A percentile compares a stretch with the other conserved stretches of the same genome.
Evolutionary conservation across 2,888 invertebrate species (phyloP).

Genomic region (Sarcophaga carnaria): DNA sequence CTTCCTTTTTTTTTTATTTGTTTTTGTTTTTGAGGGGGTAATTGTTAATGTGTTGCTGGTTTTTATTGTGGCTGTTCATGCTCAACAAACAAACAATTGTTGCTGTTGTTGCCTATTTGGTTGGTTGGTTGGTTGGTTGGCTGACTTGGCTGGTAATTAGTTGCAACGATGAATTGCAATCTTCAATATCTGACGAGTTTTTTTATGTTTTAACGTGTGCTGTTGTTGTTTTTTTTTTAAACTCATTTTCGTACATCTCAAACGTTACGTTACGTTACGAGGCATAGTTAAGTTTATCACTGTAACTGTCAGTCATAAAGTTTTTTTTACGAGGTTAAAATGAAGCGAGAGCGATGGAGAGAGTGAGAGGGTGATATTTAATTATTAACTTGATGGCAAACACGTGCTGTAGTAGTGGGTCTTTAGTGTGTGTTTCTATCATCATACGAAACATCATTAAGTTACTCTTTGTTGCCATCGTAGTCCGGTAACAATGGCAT

Average conservation of each 20-base stretch:
- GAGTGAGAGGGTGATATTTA: background rate
- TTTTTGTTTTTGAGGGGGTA: constrained; percentile 21
- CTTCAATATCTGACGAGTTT: constrained; percentile 51
- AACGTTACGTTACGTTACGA: background rate
- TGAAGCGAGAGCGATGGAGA: too few relatives aligned
- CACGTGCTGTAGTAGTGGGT: constrained; percentile 59
- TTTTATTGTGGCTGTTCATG: constrained; percentile 47
- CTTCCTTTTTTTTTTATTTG: background rate
- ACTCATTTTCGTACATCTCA: background rate
- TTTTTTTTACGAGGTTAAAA: background rate
- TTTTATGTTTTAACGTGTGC: background rate
- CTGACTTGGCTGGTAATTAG: constrained; percentile 57
- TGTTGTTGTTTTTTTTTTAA: background rate
- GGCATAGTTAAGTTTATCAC: constrained; percentile 17
- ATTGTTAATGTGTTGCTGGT: constrained; percentile 49
- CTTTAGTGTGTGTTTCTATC: constrained; percentile 3
- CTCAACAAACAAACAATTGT: constrained; percentile 28
- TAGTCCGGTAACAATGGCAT: too few relatives aligned
- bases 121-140: background rate
- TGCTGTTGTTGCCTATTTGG: background rate
- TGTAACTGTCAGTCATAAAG: constrained; percentile 4
- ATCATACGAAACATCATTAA: too few relatives aligned
- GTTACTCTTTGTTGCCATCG: too few relatives aligned
- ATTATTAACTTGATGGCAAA: constrained; percentile 45
- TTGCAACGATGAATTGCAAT: constrained; percentile 63